Percentiles rank a stretch among this genome's conserved stretches.
Evolutionary conservation across 2,888 invertebrate species (phyloP).

Genomic region (Steinernema hermaphroditum): DNA sequence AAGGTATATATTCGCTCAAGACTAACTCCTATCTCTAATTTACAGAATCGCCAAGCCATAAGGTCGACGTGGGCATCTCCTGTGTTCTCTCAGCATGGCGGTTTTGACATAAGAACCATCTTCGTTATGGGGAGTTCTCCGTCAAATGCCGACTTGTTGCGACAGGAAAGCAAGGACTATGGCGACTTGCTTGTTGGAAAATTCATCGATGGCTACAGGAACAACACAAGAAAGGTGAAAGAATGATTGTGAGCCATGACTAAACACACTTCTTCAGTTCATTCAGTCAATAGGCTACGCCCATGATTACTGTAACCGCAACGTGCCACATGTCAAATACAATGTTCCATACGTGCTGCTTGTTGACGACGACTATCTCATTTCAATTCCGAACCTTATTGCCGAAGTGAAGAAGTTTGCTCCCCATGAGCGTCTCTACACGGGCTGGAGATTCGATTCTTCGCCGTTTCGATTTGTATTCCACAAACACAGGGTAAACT

Average conservation of each 20-base stretch:
- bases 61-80: constrained; percentile 48
- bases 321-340: constrained; percentile 33
- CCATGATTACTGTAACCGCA: constrained; percentile 15
- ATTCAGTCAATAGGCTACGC: constrained; percentile 43
- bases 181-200: constrained; percentile 52
- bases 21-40: not conserved
- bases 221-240: constrained; percentile 57
- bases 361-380: constrained; percentile 63
- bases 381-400: constrained; percentile 50
- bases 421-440: constrained; percentile 32
- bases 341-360: constrained; percentile 55
- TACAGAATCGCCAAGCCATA: constrained; percentile 45
- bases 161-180: constrained; percentile 39
- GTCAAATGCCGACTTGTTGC: not conserved
- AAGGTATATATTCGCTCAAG: constrained; percentile 41
- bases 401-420: constrained; percentile 27
- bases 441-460: constrained; percentile 58
- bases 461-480: constrained; percentile 58
- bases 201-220: constrained; percentile 54
- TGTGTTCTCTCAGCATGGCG: constrained; percentile 17
- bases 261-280: constrained; percentile 37
- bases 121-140: constrained; percentile 46
- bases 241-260: not conserved
- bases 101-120: constrained; percentile 44
- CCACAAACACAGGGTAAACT: constrained; percentile 53